Base-by-base conservation (phyloP, 2,113 vertebrate genomes). In the Daboia siamensis region DNA sequence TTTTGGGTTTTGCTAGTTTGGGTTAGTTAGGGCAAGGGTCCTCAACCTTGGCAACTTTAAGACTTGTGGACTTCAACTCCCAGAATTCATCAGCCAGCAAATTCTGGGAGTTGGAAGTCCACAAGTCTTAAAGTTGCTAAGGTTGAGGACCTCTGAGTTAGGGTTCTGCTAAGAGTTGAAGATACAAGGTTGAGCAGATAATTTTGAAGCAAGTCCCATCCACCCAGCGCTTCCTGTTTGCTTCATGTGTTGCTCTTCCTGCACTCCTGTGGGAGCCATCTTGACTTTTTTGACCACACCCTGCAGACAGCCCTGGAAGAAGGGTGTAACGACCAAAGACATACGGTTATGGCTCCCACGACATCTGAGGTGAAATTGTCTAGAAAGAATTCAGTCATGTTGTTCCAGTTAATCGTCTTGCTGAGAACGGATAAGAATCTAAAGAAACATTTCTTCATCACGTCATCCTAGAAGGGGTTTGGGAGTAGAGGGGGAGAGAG, bases 371-470 rank as follows among this genome's bases (percentile, higher is more conserved):
- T 88, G 23, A 93, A 85, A 13, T 44, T 91, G 29, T 93, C 86
- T n/a, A 93, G 57, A 33, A 93, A 93, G 23, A 84, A 29, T 13
- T 91, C 90, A 5, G 90, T 59, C 93, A 91, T 93, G 86, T 61
- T 61, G 5, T 2, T 84, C 93, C 93, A 93, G 90, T 93, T 91
- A 23, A 91, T 88, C 1, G 90, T 93, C 69, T 93, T 93, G 93
- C 90, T 88, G 54, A 93, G 93, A 1, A 93, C 9, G 5, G 90
- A 91, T 4, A 93, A 29, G 90, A 91, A 91, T 20, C 55, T 39
- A 5, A 93, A 52, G 21, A 93, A 93, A 26, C 93, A 61, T 52
- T 91, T 93, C 90, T 88, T 91, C 93, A 93, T 93, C 29, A 89
- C 13, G 12, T 51, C 29, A 54, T 93, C 90, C 93, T 93, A 15